Percentiles rank a stretch among this genome's conserved stretches.
phyloP scores from a whole-genome alignment of 2,113 vertebrate species.

The Thermophis baileyi region DNA sequence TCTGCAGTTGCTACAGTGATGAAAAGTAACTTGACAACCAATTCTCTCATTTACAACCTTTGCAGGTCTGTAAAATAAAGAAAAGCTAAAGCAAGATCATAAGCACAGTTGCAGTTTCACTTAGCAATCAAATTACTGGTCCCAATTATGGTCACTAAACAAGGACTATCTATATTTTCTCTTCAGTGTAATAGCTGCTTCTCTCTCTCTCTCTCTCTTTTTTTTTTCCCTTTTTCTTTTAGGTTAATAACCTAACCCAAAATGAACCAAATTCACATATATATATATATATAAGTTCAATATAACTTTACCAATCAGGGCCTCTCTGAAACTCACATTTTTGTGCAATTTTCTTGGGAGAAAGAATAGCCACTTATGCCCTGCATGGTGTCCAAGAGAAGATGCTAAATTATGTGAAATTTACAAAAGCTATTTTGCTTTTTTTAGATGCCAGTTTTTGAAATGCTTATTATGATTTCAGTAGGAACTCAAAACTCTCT shows the following conservation, averaged over 20 bases:
- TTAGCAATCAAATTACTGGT: neutral
- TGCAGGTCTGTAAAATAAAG: neutral
- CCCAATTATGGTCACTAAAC: neutral
- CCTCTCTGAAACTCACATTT: neutral
- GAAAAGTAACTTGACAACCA: neutral
- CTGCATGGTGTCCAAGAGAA: neutral
- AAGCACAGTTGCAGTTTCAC: neutral
- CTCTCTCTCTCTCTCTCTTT: neutral
- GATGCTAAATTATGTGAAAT: no score
- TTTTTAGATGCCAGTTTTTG: neutral
- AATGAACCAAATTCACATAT: neutral
- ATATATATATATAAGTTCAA: neutral
- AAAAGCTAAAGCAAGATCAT: neutral
- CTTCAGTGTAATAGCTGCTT: neutral
- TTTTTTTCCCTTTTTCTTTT: no score
- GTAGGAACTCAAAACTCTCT: neutral
- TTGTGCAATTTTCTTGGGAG: neutral
- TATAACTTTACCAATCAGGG: neutral
- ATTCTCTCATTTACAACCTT: neutral
- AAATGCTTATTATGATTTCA: neutral
- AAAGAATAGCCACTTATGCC: neutral
- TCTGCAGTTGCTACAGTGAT: neutral
- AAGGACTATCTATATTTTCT: neutral
- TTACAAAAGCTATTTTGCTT: neutral
- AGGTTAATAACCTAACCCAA: neutral